A percentile compares a stretch with the other conserved stretches of the same genome.
Evolutionary conservation across 2,797 vertebrate species (phyloP).

Genomic region (Falco rusticolus): DNA sequence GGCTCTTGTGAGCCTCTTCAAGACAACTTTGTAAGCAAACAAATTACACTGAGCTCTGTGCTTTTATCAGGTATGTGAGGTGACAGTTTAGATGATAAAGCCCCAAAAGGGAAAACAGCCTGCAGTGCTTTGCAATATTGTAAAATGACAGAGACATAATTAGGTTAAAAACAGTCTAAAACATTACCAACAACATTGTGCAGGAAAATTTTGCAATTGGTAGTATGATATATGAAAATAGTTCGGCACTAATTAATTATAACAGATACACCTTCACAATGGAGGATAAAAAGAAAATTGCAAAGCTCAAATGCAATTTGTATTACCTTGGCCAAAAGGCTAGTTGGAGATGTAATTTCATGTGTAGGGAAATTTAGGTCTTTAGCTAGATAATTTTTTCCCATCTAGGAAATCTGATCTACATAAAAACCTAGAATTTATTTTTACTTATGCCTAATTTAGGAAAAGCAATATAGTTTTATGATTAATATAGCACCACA

Average conservation of each 20-base stretch:
- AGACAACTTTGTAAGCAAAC: background rate
- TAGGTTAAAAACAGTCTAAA: background rate
- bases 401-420: background rate
- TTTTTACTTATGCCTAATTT: background rate
- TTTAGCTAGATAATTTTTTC: background rate
- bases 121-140: background rate
- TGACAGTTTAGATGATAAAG: background rate
- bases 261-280: background rate
- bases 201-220: background rate
- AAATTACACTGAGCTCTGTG: background rate
- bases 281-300: background rate
- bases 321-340: background rate
- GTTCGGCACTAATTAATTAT: background rate
- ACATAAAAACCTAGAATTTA: background rate
- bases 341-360: background rate
- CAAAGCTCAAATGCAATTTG: background rate
- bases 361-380: background rate
- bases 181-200: background rate
- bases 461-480: background rate
- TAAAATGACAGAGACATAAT: background rate
- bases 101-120: background rate
- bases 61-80: background rate
- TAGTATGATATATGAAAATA: background rate
- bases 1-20: background rate
- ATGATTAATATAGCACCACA: background rate